Conservation (phyloP, 1,140 invertebrate genomes). For the Aethina tumida region DNA sequence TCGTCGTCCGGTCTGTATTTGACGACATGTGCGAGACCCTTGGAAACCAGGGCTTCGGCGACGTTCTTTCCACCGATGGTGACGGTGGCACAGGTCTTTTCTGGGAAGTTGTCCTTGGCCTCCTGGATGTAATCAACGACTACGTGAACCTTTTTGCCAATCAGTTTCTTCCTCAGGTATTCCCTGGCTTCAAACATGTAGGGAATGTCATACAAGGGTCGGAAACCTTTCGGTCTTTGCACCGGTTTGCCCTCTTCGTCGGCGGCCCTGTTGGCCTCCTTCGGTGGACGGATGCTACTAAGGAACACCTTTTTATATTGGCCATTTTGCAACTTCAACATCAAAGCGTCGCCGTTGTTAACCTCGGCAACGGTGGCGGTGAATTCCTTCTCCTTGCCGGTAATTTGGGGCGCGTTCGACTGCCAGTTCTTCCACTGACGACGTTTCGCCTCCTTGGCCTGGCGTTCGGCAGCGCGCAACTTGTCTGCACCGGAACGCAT, state of each 20-base stretch:
- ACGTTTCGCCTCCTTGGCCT: conserved; percentile 63
- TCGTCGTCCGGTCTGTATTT: conserved; percentile 93
- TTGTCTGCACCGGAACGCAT: conserved; percentile 73
- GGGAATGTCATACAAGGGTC: conserved; percentile 93
- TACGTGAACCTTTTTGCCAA: conserved; percentile 92
- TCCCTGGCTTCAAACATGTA: conserved; percentile 98
- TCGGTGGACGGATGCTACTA: conserved; percentile 88
- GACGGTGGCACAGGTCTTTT: conserved; percentile 93
- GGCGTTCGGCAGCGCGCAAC: conserved; percentile 71
- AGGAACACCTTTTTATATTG: conserved; percentile 88
- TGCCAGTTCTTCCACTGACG: conserved; percentile 49
- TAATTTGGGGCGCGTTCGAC: conserved; percentile 52
- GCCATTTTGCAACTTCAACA: conserved; percentile 71
- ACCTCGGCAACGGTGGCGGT: conserved; percentile 83
- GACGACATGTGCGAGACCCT: conserved; percentile 87
- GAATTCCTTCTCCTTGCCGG: conserved; percentile 76
- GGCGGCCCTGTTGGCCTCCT: conserved; percentile 45
- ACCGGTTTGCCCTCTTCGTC: conserved; percentile 54
- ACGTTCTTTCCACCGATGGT: conserved; percentile 78
- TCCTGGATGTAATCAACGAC: conserved; percentile 95
- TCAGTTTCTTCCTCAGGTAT: conserved; percentile 90
- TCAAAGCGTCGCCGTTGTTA: conserved; percentile 86
- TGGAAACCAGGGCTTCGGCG: conserved; percentile 85
- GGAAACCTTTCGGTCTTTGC: conserved; percentile 53
- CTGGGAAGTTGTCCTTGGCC: conserved; percentile 82